Conservation (phyloP, 2,888 invertebrate genomes). For the Dryobotodes eremita region DNA sequence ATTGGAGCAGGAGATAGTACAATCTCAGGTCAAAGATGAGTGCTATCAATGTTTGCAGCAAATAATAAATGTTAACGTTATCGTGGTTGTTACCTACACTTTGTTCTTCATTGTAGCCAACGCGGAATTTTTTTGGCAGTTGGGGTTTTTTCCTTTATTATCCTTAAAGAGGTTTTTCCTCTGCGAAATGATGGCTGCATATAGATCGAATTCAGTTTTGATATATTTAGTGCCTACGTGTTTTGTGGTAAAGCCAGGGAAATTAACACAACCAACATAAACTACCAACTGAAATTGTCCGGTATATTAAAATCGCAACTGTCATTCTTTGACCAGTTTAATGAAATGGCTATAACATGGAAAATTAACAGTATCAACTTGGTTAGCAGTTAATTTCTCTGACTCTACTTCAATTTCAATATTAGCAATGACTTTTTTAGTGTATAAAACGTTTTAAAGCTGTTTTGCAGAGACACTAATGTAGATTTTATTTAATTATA, state of each 20-base stretch:
- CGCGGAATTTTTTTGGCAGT: slow-evolving; percentile 32
- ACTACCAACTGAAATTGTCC: not conserved
- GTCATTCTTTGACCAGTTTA: not conserved
- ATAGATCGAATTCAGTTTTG: not conserved
- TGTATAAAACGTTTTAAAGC: no score
- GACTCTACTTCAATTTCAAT: not conserved
- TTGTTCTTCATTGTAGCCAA: slow-evolving; percentile 55
- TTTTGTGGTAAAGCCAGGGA: not conserved
- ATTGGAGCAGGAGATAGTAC: slow-evolving; percentile 68
- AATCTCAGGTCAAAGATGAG: slow-evolving; percentile 75
- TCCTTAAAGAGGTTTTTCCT: not conserved
- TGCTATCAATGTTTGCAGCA: slow-evolving; percentile 69
- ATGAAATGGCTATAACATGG: not conserved
- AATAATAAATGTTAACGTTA: slow-evolving; percentile 65
- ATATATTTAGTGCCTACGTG: not conserved
- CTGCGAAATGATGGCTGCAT: not conserved
- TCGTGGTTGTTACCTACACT: slow-evolving; percentile 59
- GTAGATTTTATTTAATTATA: not conserved
- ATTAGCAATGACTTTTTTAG: not conserved
- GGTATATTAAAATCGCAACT: not conserved
- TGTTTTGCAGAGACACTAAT: no score
- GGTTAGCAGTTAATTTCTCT: not conserved
- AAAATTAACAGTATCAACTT: not conserved
- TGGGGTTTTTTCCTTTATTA: not conserved
- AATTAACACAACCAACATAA: not conserved